Conservation (phyloP, 2,797 vertebrate species). For the Falco berigora region DNA sequence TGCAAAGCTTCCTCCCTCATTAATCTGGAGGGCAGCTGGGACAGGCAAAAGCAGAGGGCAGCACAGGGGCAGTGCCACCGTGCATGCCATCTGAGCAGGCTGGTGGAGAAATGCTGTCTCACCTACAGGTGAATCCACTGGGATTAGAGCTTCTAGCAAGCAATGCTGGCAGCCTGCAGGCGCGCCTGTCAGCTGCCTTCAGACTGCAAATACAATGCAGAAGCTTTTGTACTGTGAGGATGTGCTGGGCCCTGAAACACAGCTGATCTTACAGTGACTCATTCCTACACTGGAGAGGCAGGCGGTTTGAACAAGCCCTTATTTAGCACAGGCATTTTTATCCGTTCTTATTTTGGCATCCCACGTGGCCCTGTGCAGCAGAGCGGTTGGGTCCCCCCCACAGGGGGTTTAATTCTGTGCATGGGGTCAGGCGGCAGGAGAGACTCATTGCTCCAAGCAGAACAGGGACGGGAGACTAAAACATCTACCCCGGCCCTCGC, state of each 20-base stretch:
- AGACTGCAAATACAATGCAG: neutral
- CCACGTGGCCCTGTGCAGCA: neutral
- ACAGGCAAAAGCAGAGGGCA: neutral
- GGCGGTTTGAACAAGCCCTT: neutral
- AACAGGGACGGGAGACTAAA: neutral
- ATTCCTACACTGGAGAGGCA: neutral
- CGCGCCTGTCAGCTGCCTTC: neutral
- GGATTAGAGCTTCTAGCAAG: neutral
- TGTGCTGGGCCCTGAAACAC: neutral
- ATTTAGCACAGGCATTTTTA: neutral
- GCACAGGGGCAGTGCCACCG: neutral
- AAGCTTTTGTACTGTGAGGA: neutral
- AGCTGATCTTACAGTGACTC: neutral
- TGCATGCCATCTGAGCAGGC: rapidly evolving
- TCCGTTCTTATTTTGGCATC: neutral
- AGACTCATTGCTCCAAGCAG: neutral
- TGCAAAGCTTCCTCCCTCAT: neutral
- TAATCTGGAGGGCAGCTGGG: neutral
- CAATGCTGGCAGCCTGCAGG: neutral
- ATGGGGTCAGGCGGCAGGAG: neutral
- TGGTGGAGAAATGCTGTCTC: neutral
- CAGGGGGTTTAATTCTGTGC: neutral
- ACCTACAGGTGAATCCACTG: rapidly evolving
- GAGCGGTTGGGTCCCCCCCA: rapidly evolving
- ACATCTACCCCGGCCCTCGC: rapidly evolving